Percentiles rank a stretch among this genome's conserved stretches.
Evolutionary conservation across 2,797 vertebrate species (phyloP).

Genomic region (Eremophila alpestris): DNA sequence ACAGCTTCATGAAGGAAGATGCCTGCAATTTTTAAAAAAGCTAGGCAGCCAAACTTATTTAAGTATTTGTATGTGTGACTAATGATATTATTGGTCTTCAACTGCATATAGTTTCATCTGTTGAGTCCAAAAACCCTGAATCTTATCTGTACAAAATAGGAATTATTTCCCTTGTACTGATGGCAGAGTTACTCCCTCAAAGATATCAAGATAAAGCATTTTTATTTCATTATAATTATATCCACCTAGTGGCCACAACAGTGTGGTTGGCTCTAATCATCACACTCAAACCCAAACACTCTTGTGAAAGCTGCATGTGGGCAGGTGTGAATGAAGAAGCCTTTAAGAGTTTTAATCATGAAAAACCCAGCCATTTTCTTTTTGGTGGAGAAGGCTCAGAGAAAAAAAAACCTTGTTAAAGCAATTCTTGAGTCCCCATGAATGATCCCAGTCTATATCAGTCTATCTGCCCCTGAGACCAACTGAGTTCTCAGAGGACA

Average conservation of each 20-base stretch:
- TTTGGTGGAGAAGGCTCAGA: neutral
- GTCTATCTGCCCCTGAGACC: conserved; percentile 18
- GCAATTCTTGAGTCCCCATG: neutral
- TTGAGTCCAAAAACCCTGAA: neutral
- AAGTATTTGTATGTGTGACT: neutral
- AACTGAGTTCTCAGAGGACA: conserved; percentile 55
- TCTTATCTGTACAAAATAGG: neutral
- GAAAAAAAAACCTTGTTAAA: neutral
- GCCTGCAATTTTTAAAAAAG: neutral
- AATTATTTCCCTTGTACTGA: neutral
- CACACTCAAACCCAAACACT: neutral
- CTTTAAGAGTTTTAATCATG: neutral
- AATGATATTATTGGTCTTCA: neutral
- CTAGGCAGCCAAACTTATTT: neutral
- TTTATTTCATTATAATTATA: neutral
- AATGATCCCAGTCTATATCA: neutral
- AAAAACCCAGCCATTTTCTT: neutral
- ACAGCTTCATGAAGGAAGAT: neutral
- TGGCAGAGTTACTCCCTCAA: neutral
- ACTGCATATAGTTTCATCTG: neutral
- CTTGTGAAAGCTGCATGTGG: neutral
- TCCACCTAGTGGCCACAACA: neutral
- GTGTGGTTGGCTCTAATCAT: neutral
- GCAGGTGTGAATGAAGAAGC: neutral
- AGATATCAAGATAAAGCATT: neutral